Conservation (phyloP, 2,888 invertebrate genomes). For the Erebia epiphron region DNA sequence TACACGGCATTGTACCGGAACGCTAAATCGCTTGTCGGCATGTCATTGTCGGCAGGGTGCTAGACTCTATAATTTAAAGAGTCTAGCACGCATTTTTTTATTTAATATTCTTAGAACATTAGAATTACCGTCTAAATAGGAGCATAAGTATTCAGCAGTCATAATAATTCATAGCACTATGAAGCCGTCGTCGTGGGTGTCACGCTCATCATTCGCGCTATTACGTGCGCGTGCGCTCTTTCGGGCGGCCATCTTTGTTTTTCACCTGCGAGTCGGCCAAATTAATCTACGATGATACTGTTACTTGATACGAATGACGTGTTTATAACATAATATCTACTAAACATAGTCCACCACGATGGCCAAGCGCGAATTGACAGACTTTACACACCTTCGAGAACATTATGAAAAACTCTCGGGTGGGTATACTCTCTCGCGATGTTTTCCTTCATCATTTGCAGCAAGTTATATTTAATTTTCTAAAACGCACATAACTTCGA, state of each 20-base stretch:
- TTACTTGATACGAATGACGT: not conserved
- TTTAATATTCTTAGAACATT: not conserved
- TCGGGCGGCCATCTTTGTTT: conserved; percentile 22
- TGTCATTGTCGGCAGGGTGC: too few species aligned
- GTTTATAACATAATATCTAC: not conserved
- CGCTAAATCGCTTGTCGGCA: too few species aligned
- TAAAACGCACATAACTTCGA: too few species aligned
- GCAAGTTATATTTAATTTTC: too few species aligned
- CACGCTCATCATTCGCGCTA: conserved; percentile 21
- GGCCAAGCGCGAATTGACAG: too few species aligned
- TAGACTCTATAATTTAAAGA: too few species aligned
- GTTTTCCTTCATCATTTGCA: too few species aligned
- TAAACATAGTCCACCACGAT: not conserved
- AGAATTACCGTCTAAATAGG: not conserved
- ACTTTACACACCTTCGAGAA: too few species aligned
- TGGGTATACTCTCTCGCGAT: too few species aligned
- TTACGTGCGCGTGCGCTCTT: not conserved
- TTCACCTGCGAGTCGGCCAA: conserved; percentile 29
- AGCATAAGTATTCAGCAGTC: not conserved
- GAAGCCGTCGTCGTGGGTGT: conserved; percentile 12
- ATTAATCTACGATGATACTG: not conserved
- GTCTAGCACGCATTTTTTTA: too few species aligned
- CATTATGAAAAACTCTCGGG: too few species aligned
- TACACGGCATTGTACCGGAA: too few species aligned
- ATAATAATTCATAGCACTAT: conserved; percentile 5